Evolutionary conservation across 2,797 vertebrate genomes (phyloP).

Genomic region (Bryconaethiops microstoma): DNA sequence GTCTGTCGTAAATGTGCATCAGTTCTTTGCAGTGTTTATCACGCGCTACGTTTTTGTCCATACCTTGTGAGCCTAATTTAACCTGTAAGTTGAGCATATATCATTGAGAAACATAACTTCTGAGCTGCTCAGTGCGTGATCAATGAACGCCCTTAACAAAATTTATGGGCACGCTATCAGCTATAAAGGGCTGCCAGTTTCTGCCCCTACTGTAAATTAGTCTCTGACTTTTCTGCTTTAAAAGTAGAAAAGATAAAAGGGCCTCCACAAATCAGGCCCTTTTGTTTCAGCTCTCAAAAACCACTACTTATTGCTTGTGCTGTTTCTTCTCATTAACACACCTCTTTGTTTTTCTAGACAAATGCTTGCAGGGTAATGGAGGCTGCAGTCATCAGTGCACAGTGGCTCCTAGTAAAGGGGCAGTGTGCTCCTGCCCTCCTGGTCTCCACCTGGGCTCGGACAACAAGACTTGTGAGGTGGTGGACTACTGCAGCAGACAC

Average conservation of each 20-base stretch:
- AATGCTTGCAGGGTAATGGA: constrained; percentile 91
- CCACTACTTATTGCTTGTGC: not conserved
- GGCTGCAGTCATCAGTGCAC: constrained; percentile 97
- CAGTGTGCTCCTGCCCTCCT: constrained; percentile 90
- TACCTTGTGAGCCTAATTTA: not conserved
- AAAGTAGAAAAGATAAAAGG: not conserved
- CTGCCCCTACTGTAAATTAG: not conserved
- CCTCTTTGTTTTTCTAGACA: constrained; percentile 73
- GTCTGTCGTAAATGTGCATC: no score
- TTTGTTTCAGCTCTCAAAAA: not conserved
- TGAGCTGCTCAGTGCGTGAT: not conserved
- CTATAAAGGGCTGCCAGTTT: not conserved
- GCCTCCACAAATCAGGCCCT: not conserved
- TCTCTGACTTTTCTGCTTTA: not conserved
- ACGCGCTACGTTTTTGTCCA: no score
- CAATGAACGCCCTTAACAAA: not conserved
- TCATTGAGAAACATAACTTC: not conserved
- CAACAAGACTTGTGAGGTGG: constrained; percentile 91
- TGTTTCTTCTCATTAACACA: not conserved
- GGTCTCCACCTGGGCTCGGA: constrained; percentile 86
- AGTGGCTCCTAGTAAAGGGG: constrained; percentile 89
- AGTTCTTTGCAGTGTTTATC: no score
- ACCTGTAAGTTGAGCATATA: not conserved
- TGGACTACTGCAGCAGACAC: constrained; percentile 93
- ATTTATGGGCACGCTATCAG: not conserved